Evolutionary conservation across 37 sponge, comb jelly and placozoan genomes (phyloP).

Genomic region (Aplysina aerophoba): DNA sequence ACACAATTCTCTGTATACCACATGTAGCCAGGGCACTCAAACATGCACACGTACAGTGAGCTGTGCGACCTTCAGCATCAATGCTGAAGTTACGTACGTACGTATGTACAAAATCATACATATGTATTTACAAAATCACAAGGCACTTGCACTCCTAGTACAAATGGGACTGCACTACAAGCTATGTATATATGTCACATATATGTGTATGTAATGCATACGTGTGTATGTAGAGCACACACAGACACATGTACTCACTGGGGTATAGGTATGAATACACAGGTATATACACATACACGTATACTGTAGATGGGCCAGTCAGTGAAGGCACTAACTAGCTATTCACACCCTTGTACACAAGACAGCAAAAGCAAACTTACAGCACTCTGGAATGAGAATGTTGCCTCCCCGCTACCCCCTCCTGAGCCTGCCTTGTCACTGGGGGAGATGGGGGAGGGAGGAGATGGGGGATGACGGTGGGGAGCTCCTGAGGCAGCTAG

Average conservation of each 20-base stretch:
- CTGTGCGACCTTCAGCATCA: not conserved
- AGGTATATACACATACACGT: not conserved
- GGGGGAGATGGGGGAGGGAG: not conserved
- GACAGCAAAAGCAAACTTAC: not conserved
- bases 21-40: too few relatives aligned
- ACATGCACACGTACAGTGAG: too few relatives aligned
- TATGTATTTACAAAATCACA: not conserved
- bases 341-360: not conserved
- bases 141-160: not conserved
- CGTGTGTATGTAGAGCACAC: not conserved
- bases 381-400: not conserved
- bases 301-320: not conserved
- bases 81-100: not conserved
- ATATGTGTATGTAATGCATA: not conserved
- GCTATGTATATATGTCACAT: too few relatives aligned
- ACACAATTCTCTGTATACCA: too few relatives aligned
- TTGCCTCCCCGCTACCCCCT: not conserved
- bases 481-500: slow-evolving; percentile 5
- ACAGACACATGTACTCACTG: slow-evolving; percentile 6
- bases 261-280: not conserved
- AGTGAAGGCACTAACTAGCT: not conserved
- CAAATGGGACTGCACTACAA: not conserved
- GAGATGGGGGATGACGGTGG: slow-evolving; percentile 13
- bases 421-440: not conserved
- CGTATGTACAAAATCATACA: not conserved